These are phyloP conservation scores for Apodemus sylvaticus DNA, from an alignment of 2,113 vertebrate species.

Conservation along the genomic window DNA sequence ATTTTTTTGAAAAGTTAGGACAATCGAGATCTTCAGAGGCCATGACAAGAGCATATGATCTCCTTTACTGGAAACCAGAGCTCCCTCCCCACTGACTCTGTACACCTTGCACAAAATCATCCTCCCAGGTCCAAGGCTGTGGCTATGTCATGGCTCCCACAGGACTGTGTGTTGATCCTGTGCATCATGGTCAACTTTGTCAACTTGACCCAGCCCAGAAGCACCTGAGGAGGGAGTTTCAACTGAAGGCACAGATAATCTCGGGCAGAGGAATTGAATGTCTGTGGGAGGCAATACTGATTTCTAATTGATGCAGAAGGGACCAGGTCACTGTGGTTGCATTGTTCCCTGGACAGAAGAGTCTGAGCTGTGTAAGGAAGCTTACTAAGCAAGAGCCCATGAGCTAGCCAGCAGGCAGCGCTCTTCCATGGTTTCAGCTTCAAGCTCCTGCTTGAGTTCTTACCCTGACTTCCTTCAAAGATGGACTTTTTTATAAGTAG, in stretches of 20 bases:
- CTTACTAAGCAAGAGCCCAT: neutral
- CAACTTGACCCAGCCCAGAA: neutral
- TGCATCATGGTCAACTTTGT: neutral
- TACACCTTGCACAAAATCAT: too few relatives aligned
- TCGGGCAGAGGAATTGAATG: neutral
- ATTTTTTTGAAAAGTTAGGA: neutral
- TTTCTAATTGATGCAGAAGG: neutral
- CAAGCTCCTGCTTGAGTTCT: neutral
- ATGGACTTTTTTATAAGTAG: neutral
- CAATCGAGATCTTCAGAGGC: constrained; percentile 75
- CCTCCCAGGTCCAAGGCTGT: neutral
- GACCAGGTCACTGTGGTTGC: too few relatives aligned
- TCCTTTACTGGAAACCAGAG: constrained; percentile 79
- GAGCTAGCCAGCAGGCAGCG: too few relatives aligned
- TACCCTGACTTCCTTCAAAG: neutral
- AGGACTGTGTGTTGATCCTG: constrained; percentile 70
- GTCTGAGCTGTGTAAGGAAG: neutral
- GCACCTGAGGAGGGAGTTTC: neutral
- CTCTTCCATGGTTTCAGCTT: neutral
- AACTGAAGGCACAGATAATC: neutral
- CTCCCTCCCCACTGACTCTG: constrained; percentile 69
- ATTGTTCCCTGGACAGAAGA: neutral
- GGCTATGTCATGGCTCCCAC: constrained; percentile 29
- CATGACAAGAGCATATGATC: constrained; percentile 65
- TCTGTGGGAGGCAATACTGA: too few relatives aligned